Conservation (phyloP, 2,113 vertebrate genomes). For the Syngnathus scovelli region DNA sequence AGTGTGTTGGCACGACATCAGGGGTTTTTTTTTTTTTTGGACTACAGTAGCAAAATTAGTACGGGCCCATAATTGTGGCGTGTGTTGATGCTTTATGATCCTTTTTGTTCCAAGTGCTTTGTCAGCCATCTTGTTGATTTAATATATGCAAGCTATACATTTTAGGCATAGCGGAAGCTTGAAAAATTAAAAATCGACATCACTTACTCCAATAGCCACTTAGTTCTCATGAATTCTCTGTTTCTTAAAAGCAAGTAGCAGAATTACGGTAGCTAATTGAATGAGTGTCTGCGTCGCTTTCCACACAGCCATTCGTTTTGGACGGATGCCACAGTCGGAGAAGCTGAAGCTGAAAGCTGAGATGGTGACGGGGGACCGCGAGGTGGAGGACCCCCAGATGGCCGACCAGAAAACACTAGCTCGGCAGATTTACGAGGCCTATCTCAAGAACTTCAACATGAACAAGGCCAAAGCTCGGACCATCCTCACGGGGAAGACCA, state of each 20-base stretch:
- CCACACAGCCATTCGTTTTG: constrained; percentile 88
- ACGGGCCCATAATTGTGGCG: too few species aligned
- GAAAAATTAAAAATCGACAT: too few species aligned
- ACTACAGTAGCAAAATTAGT: too few species aligned
- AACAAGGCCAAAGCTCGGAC: constrained; percentile 94
- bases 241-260: background rate
- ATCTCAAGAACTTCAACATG: constrained; percentile 98
- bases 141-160: too few species aligned
- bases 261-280: background rate
- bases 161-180: too few species aligned
- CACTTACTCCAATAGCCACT: background rate
- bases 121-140: too few species aligned
- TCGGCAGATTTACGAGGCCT: constrained; percentile 90
- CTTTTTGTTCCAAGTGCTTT: too few species aligned
- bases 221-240: background rate
- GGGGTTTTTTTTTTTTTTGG: too few species aligned
- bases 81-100: too few species aligned
- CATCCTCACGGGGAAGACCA: constrained; percentile 91
- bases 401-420: constrained; percentile 91
- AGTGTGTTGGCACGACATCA: too few species aligned
- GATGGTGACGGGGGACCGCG: constrained; percentile 81
- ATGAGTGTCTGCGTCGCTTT: background rate
- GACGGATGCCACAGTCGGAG: constrained; percentile 95
- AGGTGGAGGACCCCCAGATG: constrained; percentile 75
- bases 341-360: constrained; percentile 95